A percentile compares a stretch with the other conserved stretches of the same genome.
phyloP scores from a whole-genome alignment of 2,113 vertebrate genomes.

The Hydrochoerus hydrochaeris region DNA sequence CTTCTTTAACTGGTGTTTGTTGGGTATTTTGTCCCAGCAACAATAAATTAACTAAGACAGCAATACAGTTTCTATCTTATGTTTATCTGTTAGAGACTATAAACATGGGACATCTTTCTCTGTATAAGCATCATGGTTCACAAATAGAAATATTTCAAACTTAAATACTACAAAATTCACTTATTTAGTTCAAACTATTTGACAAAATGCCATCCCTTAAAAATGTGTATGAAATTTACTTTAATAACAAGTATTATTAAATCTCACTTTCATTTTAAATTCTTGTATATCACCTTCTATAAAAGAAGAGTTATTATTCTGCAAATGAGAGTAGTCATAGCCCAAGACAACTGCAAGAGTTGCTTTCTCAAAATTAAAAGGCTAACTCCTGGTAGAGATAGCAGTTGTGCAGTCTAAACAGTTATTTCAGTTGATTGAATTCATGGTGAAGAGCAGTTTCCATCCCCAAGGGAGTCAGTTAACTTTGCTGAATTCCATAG shows the following conservation, averaged over 20 bases:
- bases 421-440: constrained; percentile 46
- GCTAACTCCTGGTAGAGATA: neutral
- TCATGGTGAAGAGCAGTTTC: neutral
- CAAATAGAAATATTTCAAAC: constrained; percentile 30
- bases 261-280: constrained; percentile 43
- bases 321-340: neutral
- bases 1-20: neutral
- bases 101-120: neutral
- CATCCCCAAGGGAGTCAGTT: neutral
- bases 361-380: neutral
- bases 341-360: neutral
- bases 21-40: neutral
- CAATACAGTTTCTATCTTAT: neutral
- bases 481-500: neutral
- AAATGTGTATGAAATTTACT: neutral
- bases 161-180: constrained; percentile 11
- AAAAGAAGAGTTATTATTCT: neutral
- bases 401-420: neutral
- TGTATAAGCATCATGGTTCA: neutral
- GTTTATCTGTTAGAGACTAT: neutral
- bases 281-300: neutral
- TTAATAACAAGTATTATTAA: constrained; percentile 41
- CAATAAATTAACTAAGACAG: neutral
- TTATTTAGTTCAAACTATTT: constrained; percentile 31
- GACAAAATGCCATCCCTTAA: neutral